phyloP scores from a whole-genome alignment of 2,113 vertebrate species.

The Barbus barbus region DNA sequence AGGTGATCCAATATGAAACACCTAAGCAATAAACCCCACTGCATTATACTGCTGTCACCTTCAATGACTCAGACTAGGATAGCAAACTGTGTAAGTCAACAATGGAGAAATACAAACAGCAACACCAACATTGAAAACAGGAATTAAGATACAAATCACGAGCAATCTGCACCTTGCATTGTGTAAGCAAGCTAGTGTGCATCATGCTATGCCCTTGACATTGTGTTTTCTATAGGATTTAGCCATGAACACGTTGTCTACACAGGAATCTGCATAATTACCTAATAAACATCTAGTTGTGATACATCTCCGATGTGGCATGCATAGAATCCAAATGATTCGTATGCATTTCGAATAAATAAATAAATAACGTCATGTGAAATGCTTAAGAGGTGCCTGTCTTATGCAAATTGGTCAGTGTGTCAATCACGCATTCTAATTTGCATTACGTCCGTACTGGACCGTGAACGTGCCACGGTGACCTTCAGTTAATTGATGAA shows the following conservation, averaged over 20 bases:
- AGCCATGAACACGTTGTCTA: neutral
- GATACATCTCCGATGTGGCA: neutral
- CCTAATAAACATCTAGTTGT: neutral
- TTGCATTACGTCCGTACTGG: neutral
- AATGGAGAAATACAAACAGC: neutral
- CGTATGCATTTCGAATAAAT: conserved; percentile 1
- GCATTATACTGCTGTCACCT: conserved; percentile 22
- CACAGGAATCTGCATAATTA: neutral
- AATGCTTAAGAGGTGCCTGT: neutral
- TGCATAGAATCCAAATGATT: neutral
- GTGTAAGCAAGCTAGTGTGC: neutral
- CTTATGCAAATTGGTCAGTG: conserved; percentile 32
- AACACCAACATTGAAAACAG: neutral
- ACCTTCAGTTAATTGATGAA: conserved; percentile 52
- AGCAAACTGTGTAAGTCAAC: conserved; percentile 2
- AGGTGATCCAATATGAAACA: neutral
- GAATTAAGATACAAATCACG: neutral
- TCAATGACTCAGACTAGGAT: conserved; percentile 16
- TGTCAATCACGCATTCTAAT: conserved; percentile 35
- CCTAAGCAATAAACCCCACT: conserved; percentile 18
- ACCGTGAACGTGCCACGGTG: conserved; percentile 35
- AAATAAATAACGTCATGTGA: neutral
- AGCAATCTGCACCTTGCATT: neutral
- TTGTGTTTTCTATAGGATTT: conserved; percentile 1
- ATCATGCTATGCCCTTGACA: conserved; percentile 42